Percentiles rank a stretch among this genome's conserved stretches.
These are phyloP conservation scores for Bombus sylvicola DNA, from an alignment of 1,140 invertebrate genomes.

Conservation along the genomic window DNA sequence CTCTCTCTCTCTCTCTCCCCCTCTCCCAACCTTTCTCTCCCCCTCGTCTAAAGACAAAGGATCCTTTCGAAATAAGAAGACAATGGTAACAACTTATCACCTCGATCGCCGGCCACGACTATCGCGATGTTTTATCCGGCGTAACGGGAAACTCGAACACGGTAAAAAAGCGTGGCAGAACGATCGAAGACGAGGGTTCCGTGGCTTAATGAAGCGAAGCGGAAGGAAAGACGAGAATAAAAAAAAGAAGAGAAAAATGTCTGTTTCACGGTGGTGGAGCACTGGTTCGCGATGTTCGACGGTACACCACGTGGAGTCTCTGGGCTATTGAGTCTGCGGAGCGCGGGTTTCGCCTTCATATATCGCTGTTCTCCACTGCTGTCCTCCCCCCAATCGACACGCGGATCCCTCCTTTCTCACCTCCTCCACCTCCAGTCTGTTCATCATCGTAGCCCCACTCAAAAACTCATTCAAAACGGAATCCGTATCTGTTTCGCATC, in stretches of 20 bases:
- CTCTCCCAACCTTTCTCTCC: too few relatives aligned
- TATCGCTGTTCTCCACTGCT: conserved; percentile 73
- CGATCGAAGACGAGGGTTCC: not conserved
- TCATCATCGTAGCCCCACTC: conserved; percentile 46
- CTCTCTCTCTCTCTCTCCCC: not conserved
- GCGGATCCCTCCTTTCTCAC: conserved; percentile 55
- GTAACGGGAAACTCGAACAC: not conserved
- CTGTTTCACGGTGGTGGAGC: not conserved
- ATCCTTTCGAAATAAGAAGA: conserved; percentile 2
- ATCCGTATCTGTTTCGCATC: not conserved
- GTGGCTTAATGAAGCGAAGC: not conserved
- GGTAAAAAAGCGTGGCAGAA: not conserved
- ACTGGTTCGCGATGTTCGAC: conserved; percentile 19
- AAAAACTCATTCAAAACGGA: conserved; percentile 52
- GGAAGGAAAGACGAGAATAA: not conserved
- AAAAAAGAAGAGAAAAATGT: not conserved
- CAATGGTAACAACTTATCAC: conserved; percentile 18
- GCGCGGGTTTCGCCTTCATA: conserved; percentile 81
- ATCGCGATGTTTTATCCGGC: not conserved
- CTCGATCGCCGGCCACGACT: not conserved
- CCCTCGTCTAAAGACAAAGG: not conserved
- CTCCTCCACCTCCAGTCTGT: conserved; percentile 53
- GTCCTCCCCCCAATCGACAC: conserved; percentile 63
- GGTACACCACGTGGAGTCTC: conserved; percentile 71
- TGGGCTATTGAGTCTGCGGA: conserved; percentile 79